Evolutionary conservation across 64 coral and sea anemone species (phyloP), one percentile per base, ranked within the genome.

Genomic region (Montipora cactus): DNA sequence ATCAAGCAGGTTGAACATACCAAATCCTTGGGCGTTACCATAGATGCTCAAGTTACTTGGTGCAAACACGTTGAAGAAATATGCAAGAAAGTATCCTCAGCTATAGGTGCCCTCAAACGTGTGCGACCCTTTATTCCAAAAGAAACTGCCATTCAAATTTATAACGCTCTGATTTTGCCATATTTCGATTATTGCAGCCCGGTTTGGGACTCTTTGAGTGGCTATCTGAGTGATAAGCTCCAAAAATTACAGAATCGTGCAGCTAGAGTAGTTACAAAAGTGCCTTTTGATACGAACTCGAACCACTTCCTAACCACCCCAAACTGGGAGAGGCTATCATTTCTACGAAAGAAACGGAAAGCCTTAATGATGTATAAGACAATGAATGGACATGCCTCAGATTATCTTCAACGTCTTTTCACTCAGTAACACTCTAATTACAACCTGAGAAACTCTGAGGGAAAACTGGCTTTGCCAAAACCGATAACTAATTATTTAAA

Each of bases 141-240:
- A 13, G 76, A 78, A 78, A 78, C 76, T 15, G 37, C 48, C 28
- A 78, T 14, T 44, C 48, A 78, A 44, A 50, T 50, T 78, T 75
- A 82, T 92, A 86, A 86, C 84, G 64, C 90, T 21, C 68, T 92
- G 69, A 74, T 92, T 59, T 67, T 74, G 68, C 90, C 90, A 67
- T 4, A 67, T 18, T 74, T 67, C 15, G 62, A 67, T 14, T 67
- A 67, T 18, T 74, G 71, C 71, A 74, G 71, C 71, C 71, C 71
- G 20, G 71, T 74, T 44, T 74, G 71, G 71, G 71, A 74, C 71
- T 74, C n/a, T 74, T 23, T 74, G 2, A 74, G 71, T 74, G 71
- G 71, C 25, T 74, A 74, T n/a, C 5, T 74, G 71, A 74, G 71
- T 74, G 71, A 74, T 74, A 49, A 57, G 51, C 78, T 44, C 71